phyloP scores from a whole-genome alignment of 2,888 invertebrate genomes.

The Agrotis clavis region DNA sequence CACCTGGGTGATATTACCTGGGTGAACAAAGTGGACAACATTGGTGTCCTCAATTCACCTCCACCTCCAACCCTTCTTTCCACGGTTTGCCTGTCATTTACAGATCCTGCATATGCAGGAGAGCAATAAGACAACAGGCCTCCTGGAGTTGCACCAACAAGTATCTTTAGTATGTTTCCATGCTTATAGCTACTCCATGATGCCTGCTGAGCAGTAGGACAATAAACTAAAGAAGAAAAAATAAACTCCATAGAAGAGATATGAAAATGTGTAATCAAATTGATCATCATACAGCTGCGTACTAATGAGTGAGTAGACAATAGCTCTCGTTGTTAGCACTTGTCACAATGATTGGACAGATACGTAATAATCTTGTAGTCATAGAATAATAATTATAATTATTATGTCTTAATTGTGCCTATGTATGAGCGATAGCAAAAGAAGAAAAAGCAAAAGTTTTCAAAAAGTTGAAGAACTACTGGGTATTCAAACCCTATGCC shows the following conservation, averaged over 20 bases:
- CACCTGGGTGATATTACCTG: too few relatives aligned
- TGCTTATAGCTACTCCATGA: conserved; percentile 10
- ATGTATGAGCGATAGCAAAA: conserved; percentile 2
- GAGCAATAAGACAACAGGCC: conserved; percentile 5
- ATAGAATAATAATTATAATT: not conserved
- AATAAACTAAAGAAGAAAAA: too few relatives aligned
- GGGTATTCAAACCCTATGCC: too few relatives aligned
- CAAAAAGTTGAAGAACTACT: too few relatives aligned
- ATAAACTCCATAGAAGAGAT: too few relatives aligned
- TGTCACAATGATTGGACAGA: conserved; percentile 17
- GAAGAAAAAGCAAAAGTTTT: too few relatives aligned
- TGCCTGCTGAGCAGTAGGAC: not conserved
- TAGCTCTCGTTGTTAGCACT: conserved; percentile 3
- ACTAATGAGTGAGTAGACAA: not conserved
- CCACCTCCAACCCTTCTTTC: too few relatives aligned
- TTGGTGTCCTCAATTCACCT: too few relatives aligned
- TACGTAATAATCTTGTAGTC: not conserved
- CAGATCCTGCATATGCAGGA: conserved; percentile 2
- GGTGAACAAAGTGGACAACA: too few relatives aligned
- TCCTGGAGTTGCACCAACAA: conserved; percentile 6
- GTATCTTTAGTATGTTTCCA: conserved; percentile 1
- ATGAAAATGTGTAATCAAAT: too few relatives aligned
- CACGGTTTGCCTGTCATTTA: too few relatives aligned
- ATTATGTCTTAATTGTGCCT: not conserved
- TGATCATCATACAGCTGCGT: too few relatives aligned